These are phyloP conservation scores for Xyrichtys novacula DNA, from an alignment of 2,797 vertebrate species.

Conservation along the genomic window DNA sequence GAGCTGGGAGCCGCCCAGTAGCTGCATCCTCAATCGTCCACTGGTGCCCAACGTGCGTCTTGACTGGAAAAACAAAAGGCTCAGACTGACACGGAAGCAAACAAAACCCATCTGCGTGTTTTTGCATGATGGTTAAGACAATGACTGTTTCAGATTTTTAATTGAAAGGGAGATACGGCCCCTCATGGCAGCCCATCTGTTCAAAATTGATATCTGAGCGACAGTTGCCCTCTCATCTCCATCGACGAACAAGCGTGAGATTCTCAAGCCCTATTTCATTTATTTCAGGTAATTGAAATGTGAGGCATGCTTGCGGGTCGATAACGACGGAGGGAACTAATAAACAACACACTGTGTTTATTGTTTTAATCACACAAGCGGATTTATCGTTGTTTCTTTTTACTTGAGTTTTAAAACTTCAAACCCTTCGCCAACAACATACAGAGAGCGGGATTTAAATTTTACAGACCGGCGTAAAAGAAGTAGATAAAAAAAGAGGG, in stretches of 20 bases:
- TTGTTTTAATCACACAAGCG: constrained; percentile 69
- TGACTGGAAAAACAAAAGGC: constrained; percentile 57
- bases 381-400: constrained; percentile 34
- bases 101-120: constrained; percentile 77
- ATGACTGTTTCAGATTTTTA: constrained; percentile 76
- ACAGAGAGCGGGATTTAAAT: constrained; percentile 18
- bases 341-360: constrained; percentile 69
- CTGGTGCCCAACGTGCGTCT: constrained; percentile 46
- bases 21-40: constrained; percentile 27
- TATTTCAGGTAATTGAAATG: constrained; percentile 78
- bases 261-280: constrained; percentile 74
- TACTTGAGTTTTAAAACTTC: constrained; percentile 43
- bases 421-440: background rate
- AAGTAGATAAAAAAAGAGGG: background rate
- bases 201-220: constrained; percentile 78
- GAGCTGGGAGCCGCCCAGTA: constrained; percentile 27
- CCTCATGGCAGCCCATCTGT: constrained; percentile 80
- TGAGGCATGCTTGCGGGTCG: constrained; percentile 54
- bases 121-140: constrained; percentile 67
- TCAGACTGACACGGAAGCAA: constrained; percentile 62
- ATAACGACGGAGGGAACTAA: constrained; percentile 60
- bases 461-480: constrained; percentile 50
- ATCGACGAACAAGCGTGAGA: constrained; percentile 70
- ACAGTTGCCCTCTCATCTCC: constrained; percentile 77
- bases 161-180: constrained; percentile 79